Base-by-base conservation (phyloP, 2,113 vertebrate species). In the Solea senegalensis region DNA sequence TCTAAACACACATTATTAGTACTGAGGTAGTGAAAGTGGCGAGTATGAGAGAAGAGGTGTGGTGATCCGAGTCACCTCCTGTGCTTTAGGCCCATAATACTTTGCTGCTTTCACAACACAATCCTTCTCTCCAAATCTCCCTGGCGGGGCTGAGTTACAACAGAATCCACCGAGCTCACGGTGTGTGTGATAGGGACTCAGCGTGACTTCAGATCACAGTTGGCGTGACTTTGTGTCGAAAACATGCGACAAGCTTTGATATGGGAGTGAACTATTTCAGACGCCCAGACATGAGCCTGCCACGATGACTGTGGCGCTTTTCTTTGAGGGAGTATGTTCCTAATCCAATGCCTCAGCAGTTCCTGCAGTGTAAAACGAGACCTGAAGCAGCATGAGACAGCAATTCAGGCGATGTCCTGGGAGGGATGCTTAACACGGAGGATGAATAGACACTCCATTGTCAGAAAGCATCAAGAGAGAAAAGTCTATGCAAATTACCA, bases 371-470 rank as follows among this genome's bases (percentile, higher is more conserved):
- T 90, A 81, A 87, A 82, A 88, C 59, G 69, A 85, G 78, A 86
- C 81, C 71, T 74, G 84, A 84, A 86, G 82, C 83, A 81, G 81
- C 87, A 84, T 89, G 86, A 92, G 85, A 88, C 89, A 82, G 89
- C 85, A 78, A 88, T 86, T 90, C 80, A 85, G 85, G 59, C 76
- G 8, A 39, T 72, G 83, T 83, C 84, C 82, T 76, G 27, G 64
- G 77, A 85, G 81, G 69, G 86, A 84, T 80, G 77, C 85, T 81
- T 79, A 83, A 88, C 80, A 72, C 65, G 40, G 72, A 78, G 81
- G 81, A 83, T 82, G 85, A 90, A 90, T 81, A 80, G 87, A 83
- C 75, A 55, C 79, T 73, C 53, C 60, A 75, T 72, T 82, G 86
- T 89, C 79, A 88, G 59, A 64, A 66, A 82, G 82, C 80, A 80